Base-by-base conservation (phyloP, 2,113 vertebrate species). In the Periophthalmus modestus region DNA sequence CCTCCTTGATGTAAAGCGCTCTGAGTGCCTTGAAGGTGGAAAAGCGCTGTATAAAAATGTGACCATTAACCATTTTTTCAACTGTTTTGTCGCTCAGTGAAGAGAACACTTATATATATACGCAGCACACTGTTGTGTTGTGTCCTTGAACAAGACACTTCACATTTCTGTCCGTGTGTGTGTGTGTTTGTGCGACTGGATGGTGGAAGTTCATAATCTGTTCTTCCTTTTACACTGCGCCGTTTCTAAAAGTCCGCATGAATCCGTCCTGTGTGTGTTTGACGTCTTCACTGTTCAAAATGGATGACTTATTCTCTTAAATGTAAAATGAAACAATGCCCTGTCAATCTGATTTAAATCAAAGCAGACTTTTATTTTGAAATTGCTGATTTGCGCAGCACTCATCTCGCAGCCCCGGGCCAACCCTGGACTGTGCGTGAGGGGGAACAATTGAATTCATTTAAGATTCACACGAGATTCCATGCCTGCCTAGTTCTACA, bases 401-500 rank as follows among this genome's bases (percentile, higher is more conserved):
- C 77, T 85, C 80, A 71, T 86, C 85, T 92, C 73, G 62, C 67
- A 71, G 82, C 85, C 84, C 79, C 65, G 23, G 61, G 90, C 84
- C 80, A 82, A 82, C 85, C 79, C 89, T 72, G 75, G 87, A 87
- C 87, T 79, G 79, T 77, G 87, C 71, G 78, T 77, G 88, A 70
- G 59, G 59, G 86, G 72, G 88, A 90, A 91, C 88, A 93, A 92
- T 84, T 82, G 88, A 90, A 92, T 93, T 92, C 83, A 89, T 91
- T 92, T 89, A 88, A 92, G 89, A 93, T 92, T 90, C 89, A 87
- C 77, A 88, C 88, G 84, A 88, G 90, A 94, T 93, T 91, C 91
- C 83, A 82, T 83, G 85, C 81, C 84, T 85, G 83, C 85, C 84
- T 84, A 78, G 87, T 90, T 89, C 82, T 90, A 91, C 89, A 93